Base-by-base conservation (phyloP, 2,888 invertebrate species). In the Scaptomyza tumidula region DNA sequence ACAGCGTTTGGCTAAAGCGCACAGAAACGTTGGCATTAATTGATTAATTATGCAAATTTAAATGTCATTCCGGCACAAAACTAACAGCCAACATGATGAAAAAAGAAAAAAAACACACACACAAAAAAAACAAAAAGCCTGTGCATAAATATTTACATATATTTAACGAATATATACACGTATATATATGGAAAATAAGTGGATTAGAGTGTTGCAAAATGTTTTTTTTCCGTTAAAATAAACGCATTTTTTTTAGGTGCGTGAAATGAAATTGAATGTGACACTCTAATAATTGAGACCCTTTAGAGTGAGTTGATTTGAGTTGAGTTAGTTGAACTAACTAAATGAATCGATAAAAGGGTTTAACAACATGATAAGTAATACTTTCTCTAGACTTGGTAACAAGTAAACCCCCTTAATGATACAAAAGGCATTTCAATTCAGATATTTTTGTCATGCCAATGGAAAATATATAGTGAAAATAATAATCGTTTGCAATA, bases 31-130 rank as follows among this genome's bases (percentile, higher is more conserved):
- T 41, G 31, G 46, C 71, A 84, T 86, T 84, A 82, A 82, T 80
- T 86, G 86, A 82, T 82, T 80, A 86, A 82, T 82, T 82, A 86
- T 82, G 84, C 75, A 78, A 84, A 82, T 86, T 72, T 57, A 64
- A 65, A 61, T 64, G 73, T 46, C 77, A 66, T 7, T 27, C 55
- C 58, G 64, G 14, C 44, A 50, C 49, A 37, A 63, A 46, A 39
- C 49, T 74, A 71, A 74, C 55, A 41, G 41, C 41, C 41, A 56
- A 14, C 39, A 9, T 5, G 10, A 6, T 9, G 49, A 6, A 46
- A 13, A 16, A 46, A 41, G 19, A 46, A 52, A 3, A 13, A 5
- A 60, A 29, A 50, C 10, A 7, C n/a, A n/a, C n/a, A n/a, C n/a
- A n/a, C n/a, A n/a, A n/a, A n/a, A n/a, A n/a, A 29, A 16, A 37